phyloP scores from a whole-genome alignment of 2,113 vertebrate species.

The Empidonax traillii region DNA sequence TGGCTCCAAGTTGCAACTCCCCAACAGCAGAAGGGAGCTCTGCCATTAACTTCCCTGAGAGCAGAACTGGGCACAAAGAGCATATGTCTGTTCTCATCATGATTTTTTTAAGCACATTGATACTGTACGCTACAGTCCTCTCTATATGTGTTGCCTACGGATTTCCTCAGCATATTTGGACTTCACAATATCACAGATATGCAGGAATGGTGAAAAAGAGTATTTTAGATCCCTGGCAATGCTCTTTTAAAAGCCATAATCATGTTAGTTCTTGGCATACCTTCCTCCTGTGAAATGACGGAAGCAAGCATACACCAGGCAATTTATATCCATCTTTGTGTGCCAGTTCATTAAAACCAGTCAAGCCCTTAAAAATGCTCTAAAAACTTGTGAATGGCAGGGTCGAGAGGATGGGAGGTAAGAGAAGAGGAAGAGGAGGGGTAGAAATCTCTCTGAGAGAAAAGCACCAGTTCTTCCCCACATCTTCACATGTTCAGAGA shows the following conservation, averaged over 20 bases:
- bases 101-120: background rate
- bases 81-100: background rate
- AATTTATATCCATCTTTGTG: background rate
- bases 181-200: background rate
- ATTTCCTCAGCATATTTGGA: background rate
- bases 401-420: background rate
- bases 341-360: conserved; percentile 17
- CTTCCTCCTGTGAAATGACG: background rate
- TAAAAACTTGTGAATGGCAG: background rate
- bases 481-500: background rate
- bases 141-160: background rate
- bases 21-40: background rate
- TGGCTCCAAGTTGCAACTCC: background rate
- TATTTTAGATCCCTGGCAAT: background rate
- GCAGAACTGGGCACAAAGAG: background rate
- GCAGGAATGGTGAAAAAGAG: background rate
- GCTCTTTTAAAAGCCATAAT: background rate
- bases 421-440: background rate
- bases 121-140: background rate
- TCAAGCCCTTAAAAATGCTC: conserved; percentile 16
- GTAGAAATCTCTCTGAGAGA: background rate
- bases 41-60: background rate
- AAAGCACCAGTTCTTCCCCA: background rate
- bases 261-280: background rate
- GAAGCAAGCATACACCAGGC: background rate